Base-by-base conservation (phyloP, 2,888 invertebrate genomes). In the Byasa hedistus region DNA sequence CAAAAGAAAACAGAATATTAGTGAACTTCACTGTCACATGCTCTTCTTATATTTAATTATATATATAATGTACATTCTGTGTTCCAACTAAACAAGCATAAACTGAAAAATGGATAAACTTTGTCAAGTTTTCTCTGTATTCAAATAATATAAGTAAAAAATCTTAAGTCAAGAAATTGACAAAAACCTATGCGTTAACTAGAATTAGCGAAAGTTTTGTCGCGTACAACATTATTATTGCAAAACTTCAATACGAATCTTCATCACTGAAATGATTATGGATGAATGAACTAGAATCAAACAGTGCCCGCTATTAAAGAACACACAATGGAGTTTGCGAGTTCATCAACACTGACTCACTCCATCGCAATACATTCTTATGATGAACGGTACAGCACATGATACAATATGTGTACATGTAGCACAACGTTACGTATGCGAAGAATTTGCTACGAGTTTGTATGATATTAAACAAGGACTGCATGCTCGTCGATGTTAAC, bases 261-360 rank as follows among this genome's bases (percentile, higher is more conserved):
- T 36, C 27, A 23, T 22, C 23, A 22, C 4, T 19, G 21, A 54
- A 39, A 15, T 61, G 24, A 48, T 51, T 21, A 52, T 27, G 52
- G 22, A 54, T 55, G 54, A 55, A 61, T 61, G 5, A 39, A 55
- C 32, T 39, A 23, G 39, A 55, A 23, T 17, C 54, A 10, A 61
- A 61, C 61, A 36, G 39, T 32, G 54, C 36, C 23, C 55, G 39
- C 61, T 54, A 55, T 61, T 36, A 54, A 59, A 59, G 51, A 61
- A 21, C 61, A 17, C 23, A 61, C 54, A 22, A 23, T 54, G 22
- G 54, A 60, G 48, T 27, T 27, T 60, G 12, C 24, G 32, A 61
- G 61, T 61, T 54, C 54, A 54, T 23, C 54, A 61, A 61, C 61
- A 54, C 54, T 55, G 61, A 55, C 55, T 39, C 61, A 39, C 54